These are phyloP conservation scores for Acheta domesticus DNA, from an alignment of 2,888 invertebrate species.

Conservation along the genomic window DNA sequence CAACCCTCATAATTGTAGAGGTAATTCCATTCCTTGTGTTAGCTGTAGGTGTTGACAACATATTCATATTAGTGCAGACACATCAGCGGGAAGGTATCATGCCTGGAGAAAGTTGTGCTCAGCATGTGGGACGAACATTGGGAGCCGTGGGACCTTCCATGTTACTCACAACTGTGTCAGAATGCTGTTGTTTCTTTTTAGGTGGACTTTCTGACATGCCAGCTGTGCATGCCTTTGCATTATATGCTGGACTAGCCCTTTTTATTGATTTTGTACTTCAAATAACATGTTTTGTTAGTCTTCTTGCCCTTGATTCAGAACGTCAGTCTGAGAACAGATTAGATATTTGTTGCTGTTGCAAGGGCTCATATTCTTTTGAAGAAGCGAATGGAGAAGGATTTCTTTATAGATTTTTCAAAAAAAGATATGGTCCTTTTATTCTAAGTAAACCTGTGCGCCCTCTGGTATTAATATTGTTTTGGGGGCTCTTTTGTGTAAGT, in stretches of 20 bases:
- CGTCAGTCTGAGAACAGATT: slow-evolving; percentile 67
- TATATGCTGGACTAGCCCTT: slow-evolving; percentile 95
- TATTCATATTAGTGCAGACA: slow-evolving; percentile 95
- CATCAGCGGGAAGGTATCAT: slow-evolving; percentile 74
- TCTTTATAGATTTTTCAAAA: slow-evolving; percentile 80
- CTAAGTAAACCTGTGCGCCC: slow-evolving; percentile 72
- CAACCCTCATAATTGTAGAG: slow-evolving; percentile 95
- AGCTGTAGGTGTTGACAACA: slow-evolving; percentile 98
- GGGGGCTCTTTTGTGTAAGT: slow-evolving; percentile 85
- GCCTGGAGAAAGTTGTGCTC: slow-evolving; percentile 72
- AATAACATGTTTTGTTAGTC: slow-evolving; percentile 91
- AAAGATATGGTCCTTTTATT: slow-evolving; percentile 79
- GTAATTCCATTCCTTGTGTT: slow-evolving; percentile 97
- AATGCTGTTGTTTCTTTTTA: slow-evolving; percentile 93
- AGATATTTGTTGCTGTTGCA: slow-evolving; percentile 80
- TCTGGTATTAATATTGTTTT: slow-evolving; percentile 78
- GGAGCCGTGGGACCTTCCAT: slow-evolving; percentile 96
- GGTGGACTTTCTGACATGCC: slow-evolving; percentile 96
- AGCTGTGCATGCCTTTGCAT: slow-evolving; percentile 92
- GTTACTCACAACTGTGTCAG: slow-evolving; percentile 88
- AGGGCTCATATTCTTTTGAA: slow-evolving; percentile 64
- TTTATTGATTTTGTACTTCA: slow-evolving; percentile 92
- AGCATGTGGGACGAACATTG: slow-evolving; percentile 85
- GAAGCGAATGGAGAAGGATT: slow-evolving; percentile 63
- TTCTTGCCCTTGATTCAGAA: slow-evolving; percentile 78